These are phyloP conservation scores for Echiichthys vipera DNA, from an alignment of 2,797 vertebrate species.

Conservation along the genomic window DNA sequence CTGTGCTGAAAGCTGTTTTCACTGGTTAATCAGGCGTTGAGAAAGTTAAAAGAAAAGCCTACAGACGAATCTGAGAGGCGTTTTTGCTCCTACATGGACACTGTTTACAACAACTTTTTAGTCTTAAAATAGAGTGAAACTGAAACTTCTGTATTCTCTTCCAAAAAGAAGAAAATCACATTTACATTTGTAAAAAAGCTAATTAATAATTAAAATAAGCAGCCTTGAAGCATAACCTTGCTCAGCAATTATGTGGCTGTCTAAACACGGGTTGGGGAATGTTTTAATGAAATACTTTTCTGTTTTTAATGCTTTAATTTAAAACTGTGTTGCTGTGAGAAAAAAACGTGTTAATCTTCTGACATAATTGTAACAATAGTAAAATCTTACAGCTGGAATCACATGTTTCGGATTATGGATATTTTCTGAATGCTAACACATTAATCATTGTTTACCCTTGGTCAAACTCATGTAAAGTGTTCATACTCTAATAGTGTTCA, in stretches of 20 bases:
- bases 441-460: background rate
- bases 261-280: background rate
- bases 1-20: constrained; percentile 15
- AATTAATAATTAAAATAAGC: background rate
- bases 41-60: constrained; percentile 18
- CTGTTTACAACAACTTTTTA: background rate
- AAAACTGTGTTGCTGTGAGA: background rate
- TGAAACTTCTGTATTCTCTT: background rate
- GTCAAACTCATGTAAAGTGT: background rate
- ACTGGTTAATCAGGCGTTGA: constrained; percentile 36
- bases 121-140: too few species aligned
- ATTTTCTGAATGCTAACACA: background rate
- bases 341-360: background rate
- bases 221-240: background rate
- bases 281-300: background rate
- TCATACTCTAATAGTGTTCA: background rate
- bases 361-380: background rate
- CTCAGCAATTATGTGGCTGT: background rate
- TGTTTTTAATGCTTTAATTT: background rate
- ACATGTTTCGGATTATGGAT: too few species aligned
- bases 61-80: constrained; percentile 11
- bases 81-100: constrained; percentile 1
- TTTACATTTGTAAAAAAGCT: background rate
- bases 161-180: background rate
- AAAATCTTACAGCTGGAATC: background rate